Conservation (phyloP, 2,113 vertebrate genomes). For the Semicossyphus pulcher region DNA sequence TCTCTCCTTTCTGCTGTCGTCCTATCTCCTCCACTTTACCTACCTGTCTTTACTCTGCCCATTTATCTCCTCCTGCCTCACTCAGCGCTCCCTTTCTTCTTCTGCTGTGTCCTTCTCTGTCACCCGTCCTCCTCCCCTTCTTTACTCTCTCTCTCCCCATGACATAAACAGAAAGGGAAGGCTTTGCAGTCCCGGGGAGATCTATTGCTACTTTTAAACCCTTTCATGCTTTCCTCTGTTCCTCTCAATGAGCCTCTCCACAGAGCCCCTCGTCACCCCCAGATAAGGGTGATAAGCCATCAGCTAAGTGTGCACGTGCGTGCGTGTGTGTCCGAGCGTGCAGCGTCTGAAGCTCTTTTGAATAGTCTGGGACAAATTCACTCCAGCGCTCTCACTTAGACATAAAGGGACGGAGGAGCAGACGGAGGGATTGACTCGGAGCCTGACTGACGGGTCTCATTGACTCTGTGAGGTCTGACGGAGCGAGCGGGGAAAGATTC, state of each 20-base stretch:
- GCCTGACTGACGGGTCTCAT: conserved; percentile 54
- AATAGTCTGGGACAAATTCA: conserved; percentile 42
- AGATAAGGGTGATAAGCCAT: conserved; percentile 62
- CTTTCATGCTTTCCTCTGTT: conserved; percentile 57
- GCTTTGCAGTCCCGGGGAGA: conserved; percentile 55
- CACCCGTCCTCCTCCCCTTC: conserved; percentile 42
- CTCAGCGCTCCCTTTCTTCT: conserved; percentile 44
- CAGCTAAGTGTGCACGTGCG: conserved; percentile 32
- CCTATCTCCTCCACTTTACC: conserved; percentile 57
- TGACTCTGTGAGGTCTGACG: conserved; percentile 35
- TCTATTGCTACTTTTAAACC: conserved; percentile 67
- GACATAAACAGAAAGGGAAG: conserved; percentile 60
- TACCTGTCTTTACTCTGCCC: conserved; percentile 47
- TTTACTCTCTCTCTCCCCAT: conserved; percentile 47
- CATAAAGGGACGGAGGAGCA: conserved; percentile 26
- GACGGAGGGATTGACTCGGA: conserved; percentile 44
- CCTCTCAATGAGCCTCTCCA: conserved; percentile 60
- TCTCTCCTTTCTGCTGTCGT: conserved; percentile 40
- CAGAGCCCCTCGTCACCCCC: conserved; percentile 36
- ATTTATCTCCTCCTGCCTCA: conserved; percentile 58
- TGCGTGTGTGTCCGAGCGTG: conserved; percentile 2
- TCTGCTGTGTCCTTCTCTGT: conserved; percentile 63
- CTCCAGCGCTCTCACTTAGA: conserved; percentile 39
- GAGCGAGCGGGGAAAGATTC: conserved; percentile 21
- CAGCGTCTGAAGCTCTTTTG: conserved; percentile 42